These are phyloP conservation scores for Onychostruthus taczanowskii DNA, from an alignment of 2,113 vertebrate species.

Conservation along the genomic window DNA sequence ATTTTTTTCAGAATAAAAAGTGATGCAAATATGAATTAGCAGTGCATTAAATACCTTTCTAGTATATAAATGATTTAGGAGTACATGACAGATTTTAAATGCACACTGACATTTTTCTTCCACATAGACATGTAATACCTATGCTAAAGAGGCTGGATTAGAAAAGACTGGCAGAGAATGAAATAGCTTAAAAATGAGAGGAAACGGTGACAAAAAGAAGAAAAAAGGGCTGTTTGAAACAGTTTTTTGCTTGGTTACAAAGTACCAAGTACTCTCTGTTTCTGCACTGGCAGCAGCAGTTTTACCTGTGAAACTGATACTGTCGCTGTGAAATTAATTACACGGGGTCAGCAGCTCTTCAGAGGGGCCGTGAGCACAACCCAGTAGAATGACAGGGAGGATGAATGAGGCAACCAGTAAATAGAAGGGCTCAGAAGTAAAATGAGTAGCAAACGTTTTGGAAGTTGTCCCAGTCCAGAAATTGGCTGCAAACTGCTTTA, in stretches of 20 bases:
- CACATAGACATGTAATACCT: background rate
- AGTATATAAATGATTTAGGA: conserved; percentile 40
- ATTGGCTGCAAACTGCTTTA: background rate
- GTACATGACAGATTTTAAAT: conserved; percentile 42
- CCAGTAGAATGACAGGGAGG: background rate
- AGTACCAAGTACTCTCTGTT: background rate
- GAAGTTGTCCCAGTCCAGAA: background rate
- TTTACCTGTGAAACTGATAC: background rate
- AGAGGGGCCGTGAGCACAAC: background rate
- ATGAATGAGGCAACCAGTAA: background rate
- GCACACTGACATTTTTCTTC: conserved; percentile 1
- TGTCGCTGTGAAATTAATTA: background rate
- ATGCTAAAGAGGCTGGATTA: background rate
- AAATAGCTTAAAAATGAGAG: background rate
- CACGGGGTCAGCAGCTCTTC: background rate
- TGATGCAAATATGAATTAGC: conserved; percentile 29
- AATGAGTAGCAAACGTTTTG: background rate
- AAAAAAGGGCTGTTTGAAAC: background rate
- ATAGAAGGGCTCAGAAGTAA: background rate
- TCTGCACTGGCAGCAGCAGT: background rate
- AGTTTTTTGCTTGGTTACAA: background rate
- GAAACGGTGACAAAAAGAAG: background rate
- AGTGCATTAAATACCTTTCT: conserved; percentile 56
- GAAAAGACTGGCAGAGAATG: background rate
- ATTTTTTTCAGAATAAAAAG: conserved; percentile 31